Evolutionary conservation across 37 sponge, comb jelly and placozoan genomes (phyloP), one percentile per base, ranked within the genome.

Genomic region (Tethya wilhelma): DNA sequence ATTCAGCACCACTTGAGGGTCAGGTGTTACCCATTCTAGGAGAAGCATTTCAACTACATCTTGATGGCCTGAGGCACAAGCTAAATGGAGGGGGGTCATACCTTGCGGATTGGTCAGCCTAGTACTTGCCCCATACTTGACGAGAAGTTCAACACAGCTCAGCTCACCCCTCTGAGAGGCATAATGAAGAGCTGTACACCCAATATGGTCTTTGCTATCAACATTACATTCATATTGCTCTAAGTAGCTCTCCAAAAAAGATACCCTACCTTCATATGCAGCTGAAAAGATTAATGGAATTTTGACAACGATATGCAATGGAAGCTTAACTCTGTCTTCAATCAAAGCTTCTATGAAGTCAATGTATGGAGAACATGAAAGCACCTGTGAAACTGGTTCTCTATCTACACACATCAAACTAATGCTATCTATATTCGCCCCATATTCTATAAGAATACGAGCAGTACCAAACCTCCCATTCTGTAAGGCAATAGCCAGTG

Each of bases 151-250:
- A 1, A 78, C 78, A 36, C 67, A 38, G 25, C 67, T 38, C 33
- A 68, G 4, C 33, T 30, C 11, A 30, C 75, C 70, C 1, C 49
- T 57, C 33, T 39, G 67, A 29, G 57, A 55, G 1, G 85, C 80
- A 84, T 84, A 84, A 60, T 90, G 90, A 14, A 90, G 67, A 11
- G 85, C 60, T n/a, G 77, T 73, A n/a, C 46, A 33, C 6, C 76
- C 65, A 43, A 90, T 34, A 38, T 67, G 38, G 68, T 90, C 90
- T 22, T 70, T 73, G 38, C 20, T 32, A 57, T 84, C 70, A 33
- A 77, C 70, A 7, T 77, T 45, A 5, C 58, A 62, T 31, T 58
- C 66, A 30, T 68, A 67, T n/a, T 20, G 38, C 3, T 12, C 37
- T 53, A 73, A 39, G 9, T 80, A 43, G 30, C 29, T 63, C 28